A percentile compares a stretch with the other conserved stretches of the same genome.
Conservation (phyloP, 2,113 vertebrate species). For the Procavia capensis region DNA sequence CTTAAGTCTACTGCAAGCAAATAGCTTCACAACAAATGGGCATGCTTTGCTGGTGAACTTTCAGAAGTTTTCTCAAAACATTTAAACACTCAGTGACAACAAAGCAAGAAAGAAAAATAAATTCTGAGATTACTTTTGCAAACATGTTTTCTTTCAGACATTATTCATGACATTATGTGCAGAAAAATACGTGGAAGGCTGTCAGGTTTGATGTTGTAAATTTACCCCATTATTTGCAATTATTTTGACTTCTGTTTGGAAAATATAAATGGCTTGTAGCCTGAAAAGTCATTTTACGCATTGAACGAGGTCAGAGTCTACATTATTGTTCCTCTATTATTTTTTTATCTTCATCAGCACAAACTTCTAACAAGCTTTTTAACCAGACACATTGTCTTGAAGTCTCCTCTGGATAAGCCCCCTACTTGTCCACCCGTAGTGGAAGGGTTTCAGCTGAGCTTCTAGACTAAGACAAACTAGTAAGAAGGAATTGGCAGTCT, state of each 20-base stretch:
- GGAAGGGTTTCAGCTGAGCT: too few species aligned
- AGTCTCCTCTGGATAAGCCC: background rate
- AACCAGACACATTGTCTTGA: background rate
- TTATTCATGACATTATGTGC: background rate
- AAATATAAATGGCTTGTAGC: background rate
- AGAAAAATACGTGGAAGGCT: background rate
- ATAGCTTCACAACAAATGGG: background rate
- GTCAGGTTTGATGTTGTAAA: background rate
- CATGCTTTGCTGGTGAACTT: fast-evolving
- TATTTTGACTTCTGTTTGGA: constrained; percentile 26
- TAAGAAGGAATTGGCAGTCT: too few species aligned
- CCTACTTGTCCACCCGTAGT: too few species aligned
- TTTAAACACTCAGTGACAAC: background rate
- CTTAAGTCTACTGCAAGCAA: background rate
- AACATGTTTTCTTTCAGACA: background rate
- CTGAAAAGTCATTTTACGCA: background rate
- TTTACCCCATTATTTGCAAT: background rate
- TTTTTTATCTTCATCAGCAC: background rate
- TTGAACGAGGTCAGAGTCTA: background rate
- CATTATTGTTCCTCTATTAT: background rate
- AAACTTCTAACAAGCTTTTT: background rate
- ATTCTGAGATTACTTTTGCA: background rate
- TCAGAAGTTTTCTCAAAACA: background rate
- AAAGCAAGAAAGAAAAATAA: background rate
- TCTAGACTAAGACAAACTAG: too few species aligned